These are phyloP conservation scores for Gavia stellata DNA, from an alignment of 2,113 vertebrate species.

Conservation along the genomic window DNA sequence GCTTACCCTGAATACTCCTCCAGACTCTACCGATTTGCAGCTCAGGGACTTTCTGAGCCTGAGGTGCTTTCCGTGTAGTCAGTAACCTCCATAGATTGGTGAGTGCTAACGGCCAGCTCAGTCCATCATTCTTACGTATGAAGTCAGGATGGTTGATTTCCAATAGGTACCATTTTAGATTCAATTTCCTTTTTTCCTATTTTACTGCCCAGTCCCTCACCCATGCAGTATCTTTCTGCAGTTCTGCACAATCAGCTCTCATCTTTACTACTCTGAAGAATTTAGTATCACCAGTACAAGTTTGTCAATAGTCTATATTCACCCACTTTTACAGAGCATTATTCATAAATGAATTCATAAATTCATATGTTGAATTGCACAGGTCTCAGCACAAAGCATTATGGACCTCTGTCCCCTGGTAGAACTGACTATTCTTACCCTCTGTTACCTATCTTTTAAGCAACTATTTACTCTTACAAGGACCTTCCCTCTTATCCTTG, in stretches of 20 bases:
- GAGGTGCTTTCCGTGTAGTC: not conserved
- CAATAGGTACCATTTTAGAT: not conserved
- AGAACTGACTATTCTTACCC: not conserved
- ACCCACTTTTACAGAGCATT: not conserved
- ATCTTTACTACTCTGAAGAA: not conserved
- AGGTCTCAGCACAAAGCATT: not conserved
- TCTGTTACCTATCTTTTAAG: not conserved
- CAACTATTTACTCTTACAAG: not conserved
- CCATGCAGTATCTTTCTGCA: not conserved
- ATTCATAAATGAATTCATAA: not conserved
- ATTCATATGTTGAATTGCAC: not conserved
- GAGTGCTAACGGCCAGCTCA: not conserved
- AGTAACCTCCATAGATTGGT: not conserved
- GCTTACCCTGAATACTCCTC: not conserved
- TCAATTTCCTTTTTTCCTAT: not conserved
- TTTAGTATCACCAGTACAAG: not conserved
- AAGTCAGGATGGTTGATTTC: not conserved
- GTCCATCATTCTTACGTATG: not conserved
- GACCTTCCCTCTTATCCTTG: not conserved
- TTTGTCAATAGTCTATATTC: not conserved
- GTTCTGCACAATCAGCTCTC: not conserved
- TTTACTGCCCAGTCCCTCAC: not conserved
- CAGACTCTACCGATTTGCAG: not conserved
- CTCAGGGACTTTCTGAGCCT: not conserved
- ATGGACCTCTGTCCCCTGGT: not conserved